phyloP scores from a whole-genome alignment of 2,888 invertebrate genomes.

The Aphelenchoides bicaudatus region DNA sequence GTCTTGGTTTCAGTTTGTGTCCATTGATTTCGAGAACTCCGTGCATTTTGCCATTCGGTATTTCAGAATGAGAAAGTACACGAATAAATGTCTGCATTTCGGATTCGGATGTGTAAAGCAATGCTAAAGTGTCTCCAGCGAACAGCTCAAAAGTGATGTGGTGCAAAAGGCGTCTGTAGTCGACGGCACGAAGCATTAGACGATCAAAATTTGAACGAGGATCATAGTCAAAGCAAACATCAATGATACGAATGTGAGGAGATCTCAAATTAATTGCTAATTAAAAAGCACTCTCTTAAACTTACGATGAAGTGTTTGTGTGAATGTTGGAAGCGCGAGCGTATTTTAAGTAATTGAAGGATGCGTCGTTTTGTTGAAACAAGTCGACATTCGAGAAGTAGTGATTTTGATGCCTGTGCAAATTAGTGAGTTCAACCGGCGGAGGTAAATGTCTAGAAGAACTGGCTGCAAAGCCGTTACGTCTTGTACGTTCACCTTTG shows the following conservation, averaged over 20 bases:
- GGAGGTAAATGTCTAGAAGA: no score
- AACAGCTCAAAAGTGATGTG: conserved; percentile 81
- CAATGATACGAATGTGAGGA: conserved; percentile 67
- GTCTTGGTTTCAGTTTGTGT: conserved; percentile 70
- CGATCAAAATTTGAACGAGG: conserved; percentile 61
- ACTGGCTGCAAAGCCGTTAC: no score
- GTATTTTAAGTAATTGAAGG: conserved; percentile 47
- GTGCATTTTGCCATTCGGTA: conserved; percentile 65
- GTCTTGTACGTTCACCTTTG: background rate
- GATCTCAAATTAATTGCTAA: conserved; percentile 42
- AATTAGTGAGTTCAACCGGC: conserved; percentile 24
- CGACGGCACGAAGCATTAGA: conserved; percentile 58
- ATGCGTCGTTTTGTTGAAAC: conserved; percentile 28
- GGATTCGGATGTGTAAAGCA: conserved; percentile 76
- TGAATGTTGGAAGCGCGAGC: conserved; percentile 39
- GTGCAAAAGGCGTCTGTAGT: conserved; percentile 67
- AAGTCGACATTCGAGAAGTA: conserved; percentile 52
- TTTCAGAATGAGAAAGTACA: conserved; percentile 75
- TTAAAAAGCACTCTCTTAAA: background rate
- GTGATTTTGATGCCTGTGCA: conserved; percentile 43
- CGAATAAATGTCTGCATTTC: conserved; percentile 83
- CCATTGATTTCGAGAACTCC: conserved; percentile 85
- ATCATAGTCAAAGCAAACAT: conserved; percentile 68
- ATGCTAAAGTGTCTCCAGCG: conserved; percentile 83
- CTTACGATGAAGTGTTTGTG: conserved; percentile 8